Base-by-base conservation (phyloP, 2,113 vertebrate genomes). In the Butorides virescens region DNA sequence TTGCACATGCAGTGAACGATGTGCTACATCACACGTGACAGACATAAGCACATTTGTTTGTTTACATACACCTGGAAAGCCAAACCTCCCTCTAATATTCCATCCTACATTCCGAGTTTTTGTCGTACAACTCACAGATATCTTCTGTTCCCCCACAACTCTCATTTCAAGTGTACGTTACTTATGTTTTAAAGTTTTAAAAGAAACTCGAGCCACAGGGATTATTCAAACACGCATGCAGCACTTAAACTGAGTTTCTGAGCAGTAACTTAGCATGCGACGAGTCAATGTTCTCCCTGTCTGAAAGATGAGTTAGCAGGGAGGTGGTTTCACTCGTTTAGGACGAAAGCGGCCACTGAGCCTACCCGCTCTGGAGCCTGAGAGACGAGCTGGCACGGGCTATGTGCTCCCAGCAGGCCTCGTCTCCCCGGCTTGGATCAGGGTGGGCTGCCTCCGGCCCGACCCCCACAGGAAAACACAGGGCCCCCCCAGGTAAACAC, bases 201-300 rank as follows among this genome's bases (percentile, higher is more conserved):
- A 63, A 46, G 15, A 5, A 47, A 49, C 10, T 7, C 23, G 39
- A 36, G 37, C 3, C 68, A 26, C 13, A 7, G 10, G 49, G 49
- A 4, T 65, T 13, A 20, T 15, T 12, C 55, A 49, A 23, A 68
- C 21, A 15, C 0, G 4, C 19, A 14, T 0, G 6, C n/a, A 53
- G 25, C 8, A 7, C 26, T 15, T 25, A 63, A 46, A 21, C 29
- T 3, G 3, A 15, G 25, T 11, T 8, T n/a, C 10, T 5, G 34
- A 75, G 58, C 2, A 14, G 3, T 18, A 79, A 37, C 26, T 26
- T 5, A 16, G 50, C 70, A 25, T 2, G 7, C 3, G 5, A 34
- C 1, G 32, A 79, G 23, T 4, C 2, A 3, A 23, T 0, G 8
- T 10, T 44, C 37, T 29, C 56, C n/a, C n/a, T 4, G 6, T 4